Percentiles rank a stretch among this genome's conserved stretches.
Conservation (phyloP, 2,888 invertebrate species). For the Orthosia cruda region DNA sequence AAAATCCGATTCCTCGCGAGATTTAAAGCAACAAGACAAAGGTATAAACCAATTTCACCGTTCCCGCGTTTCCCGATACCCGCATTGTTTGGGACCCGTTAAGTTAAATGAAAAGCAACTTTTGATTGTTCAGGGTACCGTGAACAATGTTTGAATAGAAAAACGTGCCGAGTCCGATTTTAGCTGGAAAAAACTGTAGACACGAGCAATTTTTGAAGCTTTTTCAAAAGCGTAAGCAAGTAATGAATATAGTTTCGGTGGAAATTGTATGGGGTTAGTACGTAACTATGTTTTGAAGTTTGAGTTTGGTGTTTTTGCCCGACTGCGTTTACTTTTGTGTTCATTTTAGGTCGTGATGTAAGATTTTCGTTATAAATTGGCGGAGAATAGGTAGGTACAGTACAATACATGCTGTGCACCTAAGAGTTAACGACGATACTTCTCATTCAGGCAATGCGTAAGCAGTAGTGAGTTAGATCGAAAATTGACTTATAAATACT, state of each 20-base stretch:
- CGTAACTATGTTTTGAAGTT: constrained; percentile 28
- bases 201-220: constrained; percentile 31
- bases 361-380: too few relatives aligned
- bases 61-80: constrained; percentile 73
- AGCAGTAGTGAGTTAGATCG: too few relatives aligned
- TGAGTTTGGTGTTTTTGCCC: constrained; percentile 2
- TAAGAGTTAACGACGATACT: too few relatives aligned
- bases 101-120: constrained; percentile 87
- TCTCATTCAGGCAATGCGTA: too few relatives aligned
- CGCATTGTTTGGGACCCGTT: constrained; percentile 79
- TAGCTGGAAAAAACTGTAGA: constrained; percentile 64
- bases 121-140: constrained; percentile 80
- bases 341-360: not conserved
- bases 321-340: constrained; percentile 4
- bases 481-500: too few relatives aligned
- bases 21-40: constrained; percentile 81
- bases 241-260: constrained; percentile 67
- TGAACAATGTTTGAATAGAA: constrained; percentile 71
- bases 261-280: constrained; percentile 46
- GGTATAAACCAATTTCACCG: constrained; percentile 82
- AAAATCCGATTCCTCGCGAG: constrained; percentile 69
- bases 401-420: too few relatives aligned
- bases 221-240: constrained; percentile 71
- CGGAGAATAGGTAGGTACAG: too few relatives aligned
- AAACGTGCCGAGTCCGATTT: constrained; percentile 44